phyloP scores from a whole-genome alignment of 2,113 vertebrate species.

The Microtus montanus region DNA sequence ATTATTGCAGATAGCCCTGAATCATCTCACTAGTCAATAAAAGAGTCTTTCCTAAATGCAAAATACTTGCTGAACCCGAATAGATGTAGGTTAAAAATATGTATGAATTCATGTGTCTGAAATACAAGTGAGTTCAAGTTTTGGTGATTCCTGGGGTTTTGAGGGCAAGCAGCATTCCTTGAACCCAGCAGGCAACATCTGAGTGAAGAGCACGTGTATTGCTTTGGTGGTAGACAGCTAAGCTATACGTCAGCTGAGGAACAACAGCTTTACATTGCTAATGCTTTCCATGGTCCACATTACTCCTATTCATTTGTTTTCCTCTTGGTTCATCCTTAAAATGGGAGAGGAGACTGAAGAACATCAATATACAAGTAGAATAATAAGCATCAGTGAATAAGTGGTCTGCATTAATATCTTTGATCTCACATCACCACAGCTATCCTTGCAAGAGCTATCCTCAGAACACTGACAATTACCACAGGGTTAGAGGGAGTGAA shows the following conservation, averaged over 20 bases:
- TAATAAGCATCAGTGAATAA: neutral
- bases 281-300: neutral
- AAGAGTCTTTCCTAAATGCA: neutral
- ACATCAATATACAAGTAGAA: neutral
- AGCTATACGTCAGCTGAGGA: neutral
- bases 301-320: neutral
- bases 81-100: neutral
- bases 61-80: conserved; percentile 11
- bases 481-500: neutral
- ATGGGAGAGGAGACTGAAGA: neutral
- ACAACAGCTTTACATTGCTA: neutral
- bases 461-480: neutral
- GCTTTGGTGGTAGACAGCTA: neutral
- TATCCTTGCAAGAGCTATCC: neutral
- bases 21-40: neutral
- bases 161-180: neutral
- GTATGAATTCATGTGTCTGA: neutral
- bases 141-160: neutral
- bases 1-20: neutral
- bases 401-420: rapidly evolving
- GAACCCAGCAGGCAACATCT: neutral
- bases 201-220: conserved; percentile 1
- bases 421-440: neutral
- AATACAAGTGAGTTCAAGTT: neutral
- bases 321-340: neutral